Evolutionary conservation across 2,888 invertebrate genomes (phyloP), one percentile per base, ranked within the genome.

Genomic region (Penaeus monodon): DNA sequence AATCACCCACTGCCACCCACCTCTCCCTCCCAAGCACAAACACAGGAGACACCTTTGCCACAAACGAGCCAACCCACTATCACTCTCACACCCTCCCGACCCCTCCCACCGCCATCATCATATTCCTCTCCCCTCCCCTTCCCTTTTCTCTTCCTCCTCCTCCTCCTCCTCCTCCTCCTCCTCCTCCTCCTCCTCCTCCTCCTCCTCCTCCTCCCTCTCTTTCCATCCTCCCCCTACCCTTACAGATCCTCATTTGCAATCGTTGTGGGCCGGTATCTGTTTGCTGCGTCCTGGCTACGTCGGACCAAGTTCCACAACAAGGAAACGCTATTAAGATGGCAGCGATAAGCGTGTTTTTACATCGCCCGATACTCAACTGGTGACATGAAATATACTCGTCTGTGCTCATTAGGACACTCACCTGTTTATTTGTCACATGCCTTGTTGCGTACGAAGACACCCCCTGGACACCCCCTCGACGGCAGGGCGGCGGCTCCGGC

Each of bases 251-350:
- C 85, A 85, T 85, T 85, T 85, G 85, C 85, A 85, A 85, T 79
- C 68, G 80, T 38, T 44, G 80, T 33, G 85, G 68, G 29, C 22
- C 38, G 70, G 81, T 85, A 85, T 85, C 85, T 74, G 70, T 27
- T 77, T 27, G 27, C 63, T 63, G 63, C 85, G 73, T 81, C 74
- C 81, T 85, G 81, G 79, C 86, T 86, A 81, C 77, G 79, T 70
- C 44, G 83, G 49, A 29, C 79, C n/a, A 78, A 79, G 79, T 83
- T 68, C 88, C 84, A 83, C 76, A 76, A 88, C 88, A 88, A 88
- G 88, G 68, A 88, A 88, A 88, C 84, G 84, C 88, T 84, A 88
- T 88, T 88, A 88, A 88, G 88, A 88, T 88, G 84, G 74, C n/a
- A 33, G 20, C 86, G 86, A 86, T 86, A 86, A 77, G 76, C 66